Base-by-base conservation (phyloP, 1,140 invertebrate species). In the Ooceraea biroi region DNA sequence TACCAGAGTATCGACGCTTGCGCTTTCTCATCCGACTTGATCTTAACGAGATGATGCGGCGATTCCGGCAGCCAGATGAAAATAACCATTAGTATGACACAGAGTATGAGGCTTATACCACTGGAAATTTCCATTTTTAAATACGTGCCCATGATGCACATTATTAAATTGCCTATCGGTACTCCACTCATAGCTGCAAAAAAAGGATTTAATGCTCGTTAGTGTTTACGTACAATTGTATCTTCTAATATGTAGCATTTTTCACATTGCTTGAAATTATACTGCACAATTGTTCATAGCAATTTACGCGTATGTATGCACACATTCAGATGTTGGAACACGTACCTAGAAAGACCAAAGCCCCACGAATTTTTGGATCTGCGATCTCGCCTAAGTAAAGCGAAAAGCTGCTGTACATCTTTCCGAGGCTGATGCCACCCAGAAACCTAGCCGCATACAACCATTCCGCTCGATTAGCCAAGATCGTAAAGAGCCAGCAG, bases 51-150 rank as follows among this genome's bases (percentile, higher is more conserved):
- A 90, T 96, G 96, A 90, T 97, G 95, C 0, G 97, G 96, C 48
- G 96, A 96, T 91, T 98, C 97, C 0, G 97, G 97, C 91, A 97
- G 94, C 74, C 95, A 95, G 46, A 95, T 93, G 87, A 97, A 96
- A 0, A 95, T 95, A 0, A 96, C 82, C 1, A 96, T 92, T 68
- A 96, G 95, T 1, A 96, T 85, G 0, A 96, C 90, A 1, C 96
- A 94, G 41, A 95, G 90, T 0, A 94, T 86, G 17, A 96, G 93
- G 78, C 95, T 95, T 72, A 96, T 94, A 14, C 93, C 92, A 0
- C 95, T 95, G 2, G 96, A 94, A 0, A 95, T 93, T 5, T 95
- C 91, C 57, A 96, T 95, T 2, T 95, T 95, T 0, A 96, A 57
- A 78, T 95, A 96, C 0, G 96, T 94, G 1, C 97, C 97, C 69